Evolutionary conservation across 2,113 vertebrate genomes (phyloP).

Genomic region (Gavialis gangeticus): DNA sequence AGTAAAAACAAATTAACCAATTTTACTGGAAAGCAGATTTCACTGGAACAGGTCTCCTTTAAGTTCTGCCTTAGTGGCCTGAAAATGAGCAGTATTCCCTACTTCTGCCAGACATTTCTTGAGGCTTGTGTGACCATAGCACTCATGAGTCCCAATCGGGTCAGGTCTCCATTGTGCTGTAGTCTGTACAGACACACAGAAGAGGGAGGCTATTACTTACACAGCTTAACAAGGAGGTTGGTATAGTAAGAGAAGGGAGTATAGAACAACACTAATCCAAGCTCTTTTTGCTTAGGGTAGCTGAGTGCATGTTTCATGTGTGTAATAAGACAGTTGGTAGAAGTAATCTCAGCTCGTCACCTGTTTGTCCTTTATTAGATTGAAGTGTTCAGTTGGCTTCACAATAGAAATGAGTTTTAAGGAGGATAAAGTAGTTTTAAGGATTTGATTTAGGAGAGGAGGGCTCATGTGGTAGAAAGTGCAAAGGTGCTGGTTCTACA

Average conservation of each 20-base stretch:
- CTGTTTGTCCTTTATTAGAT: too few species aligned
- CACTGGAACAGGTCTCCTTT: background rate
- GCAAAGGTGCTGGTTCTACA: background rate
- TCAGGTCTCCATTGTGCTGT: background rate
- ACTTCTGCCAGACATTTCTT: background rate
- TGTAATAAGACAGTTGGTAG: background rate
- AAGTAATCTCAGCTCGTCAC: background rate
- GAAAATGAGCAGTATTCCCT: background rate
- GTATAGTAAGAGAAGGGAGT: background rate
- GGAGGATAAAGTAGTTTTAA: background rate
- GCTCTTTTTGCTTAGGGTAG: background rate
- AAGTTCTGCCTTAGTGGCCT: background rate
- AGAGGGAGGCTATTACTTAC: background rate
- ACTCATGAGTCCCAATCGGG: background rate
- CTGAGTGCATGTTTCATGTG: background rate
- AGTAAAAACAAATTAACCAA: background rate
- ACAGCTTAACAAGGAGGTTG: background rate
- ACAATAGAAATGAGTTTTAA: too few species aligned
- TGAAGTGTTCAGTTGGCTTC: background rate
- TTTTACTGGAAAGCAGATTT: background rate
- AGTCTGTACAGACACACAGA: background rate
- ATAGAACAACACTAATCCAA: background rate
- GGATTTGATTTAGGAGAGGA: background rate
- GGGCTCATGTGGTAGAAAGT: background rate
- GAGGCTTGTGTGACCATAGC: background rate